Base-by-base conservation (phyloP, 2,113 vertebrate genomes). In the Pardalotus punctatus region DNA sequence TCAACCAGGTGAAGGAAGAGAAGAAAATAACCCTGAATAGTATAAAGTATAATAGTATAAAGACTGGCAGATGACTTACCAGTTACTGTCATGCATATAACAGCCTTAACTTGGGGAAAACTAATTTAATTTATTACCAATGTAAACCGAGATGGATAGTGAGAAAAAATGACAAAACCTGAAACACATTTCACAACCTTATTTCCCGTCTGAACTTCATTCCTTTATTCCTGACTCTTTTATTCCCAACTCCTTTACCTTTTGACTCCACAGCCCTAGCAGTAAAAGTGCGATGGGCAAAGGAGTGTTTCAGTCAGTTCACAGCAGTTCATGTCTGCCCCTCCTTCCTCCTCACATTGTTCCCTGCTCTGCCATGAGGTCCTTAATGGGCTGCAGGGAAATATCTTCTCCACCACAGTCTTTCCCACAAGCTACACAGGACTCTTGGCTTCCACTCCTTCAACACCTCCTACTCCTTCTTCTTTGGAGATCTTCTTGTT, bases 181-280 rank as follows among this genome's bases (percentile, higher is more conserved):
- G 35, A 62, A 76, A 6, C 7, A 17, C 3, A 9, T 77, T 81
- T 56, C 3, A 12, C 6, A 5, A 1, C 8, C 14, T 73, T 86
- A 11, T 70, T 89, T 60, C 6, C 14, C 20, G 19, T 51, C 31
- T 87, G 36, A 91, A 1, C 7, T 66, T 92, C 16, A 38, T 1
- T 51, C 11, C 22, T 73, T 53, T 74, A 40, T 38, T 64, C 13
- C 28, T 28, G 13, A 25, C 3, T 42, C 15, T 10, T 62, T 60
- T 70, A 40, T 62, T 74, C 13, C 17, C 19, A 20, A 5, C 1
- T 31, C 5, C 29, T 47, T 24, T 57, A 15, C 3, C 4, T 77
- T 72, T 36, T 27, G 6, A 12, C 3, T 15, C 10, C 1, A 1
- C 5, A 51, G 6, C 2, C 6, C 22, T 14, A 43, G 6, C 10